Evolutionary conservation across 2,888 invertebrate species (phyloP), one percentile per base, ranked within the genome.

Genomic region (Buathra laborator): DNA sequence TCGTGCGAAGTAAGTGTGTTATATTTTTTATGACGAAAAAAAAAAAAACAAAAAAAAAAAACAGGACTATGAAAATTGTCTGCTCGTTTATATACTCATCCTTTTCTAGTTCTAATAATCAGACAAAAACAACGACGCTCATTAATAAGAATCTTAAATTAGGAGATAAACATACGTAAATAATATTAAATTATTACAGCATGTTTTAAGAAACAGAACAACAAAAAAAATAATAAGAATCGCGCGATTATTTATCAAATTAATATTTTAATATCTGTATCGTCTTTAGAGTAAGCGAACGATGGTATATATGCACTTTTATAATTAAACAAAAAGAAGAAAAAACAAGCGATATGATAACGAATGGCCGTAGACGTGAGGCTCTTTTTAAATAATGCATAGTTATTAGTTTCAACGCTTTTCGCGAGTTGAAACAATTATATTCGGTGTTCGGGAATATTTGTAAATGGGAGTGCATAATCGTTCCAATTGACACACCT

Each of bases 251-350:
- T 80, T 88, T 86, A 86, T 74, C 79, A 84, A 83, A 86, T 88
- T 88, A 83, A 88, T 88, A 88, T 88, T 85, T 88, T 88, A 88
- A 87, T 86, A 86, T 86, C 79, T 86, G 85, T 87, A 84, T 82
- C 83, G 75, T 74, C 78, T 83, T 86, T 84, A 81, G 85, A 62
- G 72, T 32, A 78, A 76, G 82, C 70, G 72, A 78, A 82, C 81
- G 83, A 79, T 79, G 70, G 70, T 62, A 62, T 83, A 70, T 71
- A 71, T 79, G 78, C 78, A 79, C 78, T 79, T 79, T 79, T 79
- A 79, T 79, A 79, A 79, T 79, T 79, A 79, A 29, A 32, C 24
- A 29, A 59, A 1, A 29, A 59, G 5, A 59, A 14, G 14, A 59
- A 59, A 62, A 62, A 71, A 64, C 62, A 79, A 70, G 78, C 70